These are phyloP conservation scores for Eristalis pertinax DNA, from an alignment of 2,888 invertebrate species.

Conservation along the genomic window DNA sequence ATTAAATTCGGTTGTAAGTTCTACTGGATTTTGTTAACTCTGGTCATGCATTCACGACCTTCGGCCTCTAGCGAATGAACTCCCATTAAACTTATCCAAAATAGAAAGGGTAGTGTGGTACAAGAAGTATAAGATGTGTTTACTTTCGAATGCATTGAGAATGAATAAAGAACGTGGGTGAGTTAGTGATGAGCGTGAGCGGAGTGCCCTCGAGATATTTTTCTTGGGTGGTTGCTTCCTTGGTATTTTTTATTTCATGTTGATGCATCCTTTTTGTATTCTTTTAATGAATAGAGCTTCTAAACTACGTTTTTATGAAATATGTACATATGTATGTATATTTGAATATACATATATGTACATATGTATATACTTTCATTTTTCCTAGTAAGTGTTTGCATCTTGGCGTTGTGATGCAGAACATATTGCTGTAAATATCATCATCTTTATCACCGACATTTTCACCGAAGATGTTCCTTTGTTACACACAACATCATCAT, in stretches of 20 bases:
- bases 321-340: not conserved
- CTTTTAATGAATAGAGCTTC: conserved; percentile 4
- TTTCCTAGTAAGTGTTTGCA: not conserved
- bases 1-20: conserved; percentile 52
- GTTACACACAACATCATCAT: conserved; percentile 29
- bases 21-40: conserved; percentile 23
- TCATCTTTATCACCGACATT: conserved; percentile 16
- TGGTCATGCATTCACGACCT: conserved; percentile 32
- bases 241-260: not conserved
- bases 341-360: not conserved
- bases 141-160: conserved; percentile 9
- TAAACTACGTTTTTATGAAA: not conserved
- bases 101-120: not conserved
- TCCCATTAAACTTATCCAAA: not conserved
- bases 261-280: conserved; percentile 17
- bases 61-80: not conserved
- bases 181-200: not conserved
- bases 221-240: conserved; percentile 17
- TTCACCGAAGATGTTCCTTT: conserved; percentile 14
- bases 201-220: conserved; percentile 37
- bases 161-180: too few relatives aligned
- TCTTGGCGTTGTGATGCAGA: conserved; percentile 1
- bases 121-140: not conserved
- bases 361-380: not conserved
- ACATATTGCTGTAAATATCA: conserved; percentile 29